Percentiles rank a stretch among this genome's conserved stretches.
Evolutionary conservation across 1,140 invertebrate genomes (phyloP).

Genomic region (Polypedilum pembai): DNA sequence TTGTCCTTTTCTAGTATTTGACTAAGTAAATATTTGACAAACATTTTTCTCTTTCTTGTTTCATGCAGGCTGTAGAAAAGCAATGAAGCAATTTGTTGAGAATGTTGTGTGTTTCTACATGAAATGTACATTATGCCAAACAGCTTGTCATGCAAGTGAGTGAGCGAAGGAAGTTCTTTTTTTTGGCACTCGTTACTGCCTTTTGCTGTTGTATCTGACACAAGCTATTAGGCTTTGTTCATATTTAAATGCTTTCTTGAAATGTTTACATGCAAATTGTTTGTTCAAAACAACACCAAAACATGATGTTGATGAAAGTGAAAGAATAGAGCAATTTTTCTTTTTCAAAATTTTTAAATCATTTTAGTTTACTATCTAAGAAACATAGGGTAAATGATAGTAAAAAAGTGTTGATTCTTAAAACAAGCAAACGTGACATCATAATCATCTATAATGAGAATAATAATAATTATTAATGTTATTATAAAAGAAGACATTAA

Average conservation of each 20-base stretch:
- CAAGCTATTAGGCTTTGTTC: neutral
- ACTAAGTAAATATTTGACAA: conserved; percentile 19
- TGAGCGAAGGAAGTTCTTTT: neutral
- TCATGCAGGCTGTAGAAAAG: neutral
- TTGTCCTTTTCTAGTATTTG: neutral
- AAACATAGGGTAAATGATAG: no score
- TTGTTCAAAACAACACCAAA: neutral
- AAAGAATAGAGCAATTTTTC: neutral
- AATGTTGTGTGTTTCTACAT: neutral
- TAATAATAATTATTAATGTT: no score
- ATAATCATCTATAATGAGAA: no score
- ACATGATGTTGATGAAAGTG: neutral
- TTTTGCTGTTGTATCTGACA: neutral
- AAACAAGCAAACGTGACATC: no score
- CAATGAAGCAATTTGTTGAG: neutral
- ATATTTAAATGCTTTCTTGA: neutral
- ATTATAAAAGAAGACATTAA: no score
- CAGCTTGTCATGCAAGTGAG: conserved; percentile 6
- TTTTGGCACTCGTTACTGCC: neutral
- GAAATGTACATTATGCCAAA: neutral
- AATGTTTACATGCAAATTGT: neutral
- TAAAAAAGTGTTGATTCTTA: no score
- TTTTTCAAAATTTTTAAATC: no score
- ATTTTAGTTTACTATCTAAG: no score
- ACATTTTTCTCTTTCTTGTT: neutral